phyloP scores from a whole-genome alignment of 2,797 vertebrate species.

The Triplophysa bombifrons region DNA sequence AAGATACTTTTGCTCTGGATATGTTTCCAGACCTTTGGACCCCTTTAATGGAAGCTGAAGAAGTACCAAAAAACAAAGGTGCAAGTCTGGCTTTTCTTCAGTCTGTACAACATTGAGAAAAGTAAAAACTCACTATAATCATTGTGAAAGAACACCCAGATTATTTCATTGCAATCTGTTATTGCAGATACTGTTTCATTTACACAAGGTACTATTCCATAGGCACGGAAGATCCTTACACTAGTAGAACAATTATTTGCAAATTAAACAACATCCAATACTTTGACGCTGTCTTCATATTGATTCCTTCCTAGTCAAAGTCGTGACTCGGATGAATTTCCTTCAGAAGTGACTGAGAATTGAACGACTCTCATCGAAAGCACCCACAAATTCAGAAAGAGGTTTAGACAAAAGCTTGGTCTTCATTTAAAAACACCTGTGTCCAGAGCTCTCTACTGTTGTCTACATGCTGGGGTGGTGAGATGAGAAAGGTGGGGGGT shows the following conservation, averaged over 20 bases:
- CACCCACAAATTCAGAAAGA: neutral
- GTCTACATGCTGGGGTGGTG: conserved; percentile 71
- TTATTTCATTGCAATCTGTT: conserved; percentile 1
- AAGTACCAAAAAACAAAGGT: conserved; percentile 27
- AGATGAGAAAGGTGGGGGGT: conserved; percentile 71
- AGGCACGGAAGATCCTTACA: conserved; percentile 15
- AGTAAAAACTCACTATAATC: neutral
- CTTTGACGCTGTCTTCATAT: conserved; percentile 22
- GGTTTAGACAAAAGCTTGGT: conserved; percentile 9
- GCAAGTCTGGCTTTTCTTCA: conserved; percentile 14
- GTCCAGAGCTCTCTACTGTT: conserved; percentile 12
- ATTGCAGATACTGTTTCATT: conserved; percentile 27
- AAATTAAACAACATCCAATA: conserved; percentile 15
- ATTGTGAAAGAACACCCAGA: neutral
- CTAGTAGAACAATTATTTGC: conserved; percentile 28
- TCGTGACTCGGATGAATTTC: conserved; percentile 14
- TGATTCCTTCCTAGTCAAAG: conserved; percentile 10
- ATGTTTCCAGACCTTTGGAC: conserved; percentile 51
- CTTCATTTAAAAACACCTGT: conserved; percentile 17
- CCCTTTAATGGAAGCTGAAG: conserved; percentile 34
- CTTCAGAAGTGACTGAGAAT: conserved; percentile 33
- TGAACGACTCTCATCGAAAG: conserved; percentile 19
- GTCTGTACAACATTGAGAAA: conserved; percentile 19
- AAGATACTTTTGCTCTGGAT: neutral
- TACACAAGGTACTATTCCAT: conserved; percentile 11